Percentiles rank a stretch among this genome's conserved stretches.
phyloP scores from a whole-genome alignment of 2,797 vertebrate genomes.

The Gallinago solitaria region DNA sequence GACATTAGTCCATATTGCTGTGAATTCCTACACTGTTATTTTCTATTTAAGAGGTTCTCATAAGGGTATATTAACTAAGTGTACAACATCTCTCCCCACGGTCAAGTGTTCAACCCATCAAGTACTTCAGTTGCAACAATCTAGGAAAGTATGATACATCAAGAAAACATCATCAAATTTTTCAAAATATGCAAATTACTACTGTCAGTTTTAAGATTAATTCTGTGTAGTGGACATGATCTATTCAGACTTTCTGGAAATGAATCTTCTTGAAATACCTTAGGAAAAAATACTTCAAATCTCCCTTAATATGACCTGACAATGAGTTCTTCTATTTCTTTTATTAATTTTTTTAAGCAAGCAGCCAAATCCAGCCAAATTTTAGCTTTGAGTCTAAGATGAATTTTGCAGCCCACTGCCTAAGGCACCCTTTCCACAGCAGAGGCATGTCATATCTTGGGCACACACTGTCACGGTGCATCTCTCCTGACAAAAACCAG shows the following conservation, averaged over 20 bases:
- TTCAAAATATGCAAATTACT: neutral
- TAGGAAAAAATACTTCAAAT: neutral
- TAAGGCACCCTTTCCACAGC: neutral
- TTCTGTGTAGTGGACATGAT: neutral
- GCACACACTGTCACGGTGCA: no score
- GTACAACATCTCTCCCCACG: neutral
- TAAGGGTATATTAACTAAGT: neutral
- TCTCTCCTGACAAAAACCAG: neutral
- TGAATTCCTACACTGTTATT: neutral
- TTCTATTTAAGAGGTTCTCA: neutral
- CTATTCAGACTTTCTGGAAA: neutral
- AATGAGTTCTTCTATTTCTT: neutral
- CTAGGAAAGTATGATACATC: neutral
- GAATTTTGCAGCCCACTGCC: neutral
- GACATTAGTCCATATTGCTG: neutral
- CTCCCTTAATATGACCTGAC: neutral
- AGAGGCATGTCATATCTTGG: rapidly evolving
- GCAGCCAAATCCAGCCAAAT: neutral
- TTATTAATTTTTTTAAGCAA: neutral
- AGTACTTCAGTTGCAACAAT: neutral
- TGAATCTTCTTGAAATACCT: neutral
- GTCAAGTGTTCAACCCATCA: neutral
- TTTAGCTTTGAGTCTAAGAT: neutral
- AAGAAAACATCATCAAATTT: neutral
- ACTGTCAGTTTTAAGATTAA: neutral